Base-by-base conservation (phyloP, 2,888 invertebrate species). In the Hyposoter dolosus region DNA sequence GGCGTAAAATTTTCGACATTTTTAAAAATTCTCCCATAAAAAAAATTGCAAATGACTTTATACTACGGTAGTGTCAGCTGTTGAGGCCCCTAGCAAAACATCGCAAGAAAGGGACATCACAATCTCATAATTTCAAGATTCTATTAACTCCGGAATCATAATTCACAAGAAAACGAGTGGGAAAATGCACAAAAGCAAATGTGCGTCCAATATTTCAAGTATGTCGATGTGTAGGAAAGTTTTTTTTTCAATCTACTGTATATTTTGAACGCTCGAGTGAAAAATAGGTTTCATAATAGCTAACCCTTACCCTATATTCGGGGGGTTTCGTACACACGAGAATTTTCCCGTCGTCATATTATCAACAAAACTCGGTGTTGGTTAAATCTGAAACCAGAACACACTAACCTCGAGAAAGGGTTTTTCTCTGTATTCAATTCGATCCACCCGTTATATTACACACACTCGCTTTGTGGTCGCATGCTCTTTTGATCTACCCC, bases 401-500 rank as follows among this genome's bases (percentile, higher is more conserved):
- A 60, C 28, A 15, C 60, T 60, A 28, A 28, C 60, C 15, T 28
- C 60, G 28, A 60, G 28, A 23, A 60, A 60, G 60, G 60, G 60
- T 60, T 60, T 60, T 60, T 72, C 28, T 43, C 63, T 75, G 60
- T 45, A 81, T 83, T 83, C 68, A 82, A 81, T 83, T 75, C 53
- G 60, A 23, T 56, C 78, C 82, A 92, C 91, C 91, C 91, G 91
- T 91, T 91, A 90, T 90, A 90, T 91, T 90, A 72, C n/a, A 45
- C 80, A 72, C 50, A 91, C 88, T 82, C 90, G 93, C 93, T 93
- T 93, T 93, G 93, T 92, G 91, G 93, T 90, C 91, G 91, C 89
- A 90, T 92, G 92, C 92, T 93, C 93, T 93, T 93, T 93, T 93
- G 93, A 93, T 93, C 92, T 92, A 92, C 91, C 92, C 91, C 90